Percentiles rank a stretch among this genome's conserved stretches.
Evolutionary conservation across 2,797 vertebrate species (phyloP).

Genomic region (Acestrorhynchus altus): DNA sequence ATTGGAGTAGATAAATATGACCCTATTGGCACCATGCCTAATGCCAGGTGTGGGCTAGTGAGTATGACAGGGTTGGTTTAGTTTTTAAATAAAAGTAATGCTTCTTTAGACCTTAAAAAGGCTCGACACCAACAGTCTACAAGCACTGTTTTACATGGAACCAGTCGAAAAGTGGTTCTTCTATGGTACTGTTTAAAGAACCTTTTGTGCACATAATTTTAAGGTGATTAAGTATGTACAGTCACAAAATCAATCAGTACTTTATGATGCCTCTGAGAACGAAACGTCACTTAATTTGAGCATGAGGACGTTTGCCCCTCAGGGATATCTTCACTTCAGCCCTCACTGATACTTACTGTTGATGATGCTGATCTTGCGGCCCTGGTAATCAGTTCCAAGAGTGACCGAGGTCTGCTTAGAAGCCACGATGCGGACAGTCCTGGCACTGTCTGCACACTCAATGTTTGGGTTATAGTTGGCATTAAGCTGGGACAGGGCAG

Average conservation of each 20-base stretch:
- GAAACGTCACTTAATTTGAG: neutral
- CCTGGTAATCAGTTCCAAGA: slow-evolving; percentile 81
- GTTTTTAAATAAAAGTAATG: no score
- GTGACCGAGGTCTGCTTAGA: slow-evolving; percentile 82
- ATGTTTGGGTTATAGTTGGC: slow-evolving; percentile 89
- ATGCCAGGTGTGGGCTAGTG: no score
- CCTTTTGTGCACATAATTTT: no score
- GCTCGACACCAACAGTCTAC: no score
- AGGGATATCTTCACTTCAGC: neutral
- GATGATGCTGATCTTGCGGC: slow-evolving; percentile 83
- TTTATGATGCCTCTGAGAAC: neutral
- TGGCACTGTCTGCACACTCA: slow-evolving; percentile 83
- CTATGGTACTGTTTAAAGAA: no score
- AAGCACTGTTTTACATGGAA: no score
- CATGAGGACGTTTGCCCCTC: neutral
- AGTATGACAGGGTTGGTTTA: no score
- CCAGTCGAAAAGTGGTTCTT: no score
- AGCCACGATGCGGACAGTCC: slow-evolving; percentile 85
- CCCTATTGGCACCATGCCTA: no score
- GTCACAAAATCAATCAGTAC: neutral
- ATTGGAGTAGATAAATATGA: no score
- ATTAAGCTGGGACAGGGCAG: slow-evolving; percentile 78
- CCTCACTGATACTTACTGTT: slow-evolving; percentile 68
- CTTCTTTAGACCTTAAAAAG: no score
- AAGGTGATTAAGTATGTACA: no score